These are phyloP conservation scores for Crocidura indochinensis DNA, from an alignment of 2,797 vertebrate species.

Conservation along the genomic window DNA sequence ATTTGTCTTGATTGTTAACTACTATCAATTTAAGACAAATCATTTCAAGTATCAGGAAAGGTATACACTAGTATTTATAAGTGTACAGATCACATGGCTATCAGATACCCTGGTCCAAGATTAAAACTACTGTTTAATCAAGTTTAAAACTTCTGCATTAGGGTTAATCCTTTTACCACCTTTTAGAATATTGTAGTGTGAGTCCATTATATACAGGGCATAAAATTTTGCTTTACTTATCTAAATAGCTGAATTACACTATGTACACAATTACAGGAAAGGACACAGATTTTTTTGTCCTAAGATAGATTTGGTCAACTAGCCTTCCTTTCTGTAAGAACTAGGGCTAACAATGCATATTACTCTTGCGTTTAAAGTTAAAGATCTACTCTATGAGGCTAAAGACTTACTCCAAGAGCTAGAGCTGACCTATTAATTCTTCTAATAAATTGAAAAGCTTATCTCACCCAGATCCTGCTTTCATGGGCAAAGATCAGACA, in stretches of 20 bases:
- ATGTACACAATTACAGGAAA: conserved; percentile 60
- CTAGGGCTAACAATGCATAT: conserved; percentile 52
- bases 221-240: not conserved
- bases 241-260: conserved; percentile 77
- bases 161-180: not conserved
- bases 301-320: conserved; percentile 7
- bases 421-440: conserved; percentile 55
- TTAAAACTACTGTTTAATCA: too few species aligned
- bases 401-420: conserved; percentile 43
- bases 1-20: not conserved
- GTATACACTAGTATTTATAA: too few species aligned
- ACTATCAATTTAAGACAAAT: not conserved
- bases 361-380: conserved; percentile 54
- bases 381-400: conserved; percentile 54
- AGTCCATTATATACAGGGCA: not conserved
- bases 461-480: not conserved
- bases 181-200: not conserved
- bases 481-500: not conserved
- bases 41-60: too few species aligned
- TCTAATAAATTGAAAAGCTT: conserved; percentile 53
- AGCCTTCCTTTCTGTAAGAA: conserved; percentile 24
- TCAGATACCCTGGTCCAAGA: not conserved
- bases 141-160: conserved; percentile 1
- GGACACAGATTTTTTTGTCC: conserved; percentile 71
- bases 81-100: not conserved